Base-by-base conservation (phyloP, 2,888 invertebrate species). In the Deroplatys truncata region DNA sequence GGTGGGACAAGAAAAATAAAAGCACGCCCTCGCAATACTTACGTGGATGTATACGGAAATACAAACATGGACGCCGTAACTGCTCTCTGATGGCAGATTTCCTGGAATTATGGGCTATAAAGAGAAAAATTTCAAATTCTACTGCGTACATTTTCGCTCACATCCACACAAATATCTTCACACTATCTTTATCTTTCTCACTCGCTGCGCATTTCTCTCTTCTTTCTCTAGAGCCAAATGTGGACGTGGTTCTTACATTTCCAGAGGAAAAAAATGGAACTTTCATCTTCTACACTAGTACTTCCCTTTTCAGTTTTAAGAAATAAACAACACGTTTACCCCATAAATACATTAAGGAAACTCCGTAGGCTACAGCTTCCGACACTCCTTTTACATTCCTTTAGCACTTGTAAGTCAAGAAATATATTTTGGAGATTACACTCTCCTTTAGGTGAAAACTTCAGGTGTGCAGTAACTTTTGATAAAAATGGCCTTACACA, bases 1-100 rank as follows among this genome's bases (percentile, higher is more conserved):
- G 8, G 28, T 28, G 84, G 31, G 84, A 84, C 29, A 84, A 31
- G 84, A 28, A 31, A 28, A 31, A 72, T 16, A 72, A 86, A 49
- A 25, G 35, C 31, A 28, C 56, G 31, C 28, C 86, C 86, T 82
- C 49, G 86, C 88, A 89, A 88, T 85, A 86, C 89, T 89, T 85
- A 88, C n/a, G 87, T 90, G 90, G 90, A 90, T 90, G 89, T 89
- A 90, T 90, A 88, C n/a, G 87, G 87, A 83, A 87, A 90, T 85
- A 90, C 90, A 90, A 90, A 89, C 90, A 90, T 90, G 86, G 88
- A 84, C 29, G 87, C 84, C 90, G 56, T 90, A 90, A 90, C 91
- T 90, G 90, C 91, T 86, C 91, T 91, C 91, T 89, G 90, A 91
- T 90, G 91, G 91, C 91, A 91, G 91, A 91, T 91, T 91, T 90